Base-by-base conservation (phyloP, 2,113 vertebrate genomes). In the Aviceda subcristata region DNA sequence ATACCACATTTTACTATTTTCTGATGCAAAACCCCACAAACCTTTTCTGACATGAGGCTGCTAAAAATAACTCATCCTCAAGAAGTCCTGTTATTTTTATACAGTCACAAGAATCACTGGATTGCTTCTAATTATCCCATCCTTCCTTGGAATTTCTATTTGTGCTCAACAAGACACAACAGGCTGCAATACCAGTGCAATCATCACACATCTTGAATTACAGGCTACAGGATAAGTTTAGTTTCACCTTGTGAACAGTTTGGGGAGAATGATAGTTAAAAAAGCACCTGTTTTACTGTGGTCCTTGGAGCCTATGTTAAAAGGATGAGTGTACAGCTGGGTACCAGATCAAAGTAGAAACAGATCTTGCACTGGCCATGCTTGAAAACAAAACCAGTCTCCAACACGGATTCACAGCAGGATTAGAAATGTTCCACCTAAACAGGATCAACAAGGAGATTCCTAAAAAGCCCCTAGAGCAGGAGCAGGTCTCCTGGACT, bases 101-200 rank as follows among this genome's bases (percentile, higher is more conserved):
- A 27, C 74, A 88, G 91, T 95, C 92, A 96, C 84, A 95, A 95
- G 95, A 89, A 87, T 69, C 87, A 59, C 74, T 90, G 63, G 89
- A 97, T 96, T 95, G 96, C 95, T 94, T 95, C 87, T 97, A 95
- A 96, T 96, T 90, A 96, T 71, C 89, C 74, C 77, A 78, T 95
- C 86, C 91, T 94, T 97, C 94, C 95, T 88, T 41, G 62, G 92
- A 85, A 94, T 56, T 86, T 91, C 95, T 93, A 95, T 96, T 96
- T 96, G 82, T 63, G 94, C 80, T 53, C 76, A 67, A 64, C 80
- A 79, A 91, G 96, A 89, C 82, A 86, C 88, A 93, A 95, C 90
- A 93, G 90, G 82, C 83, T 92, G 94, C 0, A 16, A 69, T 91
- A 90, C 29, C 93, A 91, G 29, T 8, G 85, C 81, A 96, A 86